These are phyloP conservation scores for Pseudochromis fuscus DNA, from an alignment of 2,797 vertebrate genomes.

Conservation along the genomic window DNA sequence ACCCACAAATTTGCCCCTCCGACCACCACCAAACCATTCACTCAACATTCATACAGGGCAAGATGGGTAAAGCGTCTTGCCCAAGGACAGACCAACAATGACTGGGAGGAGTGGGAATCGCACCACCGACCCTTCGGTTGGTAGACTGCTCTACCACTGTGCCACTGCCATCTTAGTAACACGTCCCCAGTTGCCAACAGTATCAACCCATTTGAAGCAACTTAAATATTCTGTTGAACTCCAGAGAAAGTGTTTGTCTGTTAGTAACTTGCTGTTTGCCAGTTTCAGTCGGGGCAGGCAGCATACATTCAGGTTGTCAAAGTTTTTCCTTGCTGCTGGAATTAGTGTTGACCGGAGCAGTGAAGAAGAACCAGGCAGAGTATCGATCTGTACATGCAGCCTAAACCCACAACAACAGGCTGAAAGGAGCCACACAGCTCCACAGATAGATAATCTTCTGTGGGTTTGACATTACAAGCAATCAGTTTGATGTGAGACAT, in stretches of 20 bases:
- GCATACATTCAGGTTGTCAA: neutral
- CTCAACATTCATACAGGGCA: too few relatives aligned
- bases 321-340: neutral
- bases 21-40: too few relatives aligned
- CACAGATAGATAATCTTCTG: neutral
- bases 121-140: too few relatives aligned
- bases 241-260: neutral
- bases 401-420: neutral
- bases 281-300: neutral
- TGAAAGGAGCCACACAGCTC: neutral
- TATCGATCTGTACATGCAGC: too few relatives aligned
- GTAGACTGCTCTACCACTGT: too few relatives aligned
- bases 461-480: slow-evolving; percentile 1
- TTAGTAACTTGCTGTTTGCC: neutral
- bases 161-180: too few relatives aligned
- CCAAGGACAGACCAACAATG: too few relatives aligned
- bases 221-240: neutral
- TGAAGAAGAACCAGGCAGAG: neutral
- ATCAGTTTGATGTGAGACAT: neutral
- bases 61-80: too few relatives aligned
- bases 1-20: too few relatives aligned
- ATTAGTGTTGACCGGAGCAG: neutral
- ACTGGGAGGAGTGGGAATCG: too few relatives aligned
- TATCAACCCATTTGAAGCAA: neutral
- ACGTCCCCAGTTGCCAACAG: too few relatives aligned